Conservation (phyloP, 1,140 invertebrate species). For the Eriosoma lanigerum region DNA sequence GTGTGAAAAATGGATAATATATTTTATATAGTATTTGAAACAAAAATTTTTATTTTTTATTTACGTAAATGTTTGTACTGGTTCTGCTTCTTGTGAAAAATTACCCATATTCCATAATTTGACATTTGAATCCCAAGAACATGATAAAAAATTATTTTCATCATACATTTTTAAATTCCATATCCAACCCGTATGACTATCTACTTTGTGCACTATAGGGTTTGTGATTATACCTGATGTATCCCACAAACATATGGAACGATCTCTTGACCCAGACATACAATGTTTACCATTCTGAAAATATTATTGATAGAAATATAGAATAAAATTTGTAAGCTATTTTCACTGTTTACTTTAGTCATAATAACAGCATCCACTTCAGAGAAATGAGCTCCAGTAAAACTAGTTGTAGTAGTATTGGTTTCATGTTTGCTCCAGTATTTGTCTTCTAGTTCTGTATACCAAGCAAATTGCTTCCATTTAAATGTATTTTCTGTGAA, state of each 20-base stretch:
- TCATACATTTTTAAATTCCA: conserved; percentile 32
- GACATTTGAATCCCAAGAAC: conserved; percentile 41
- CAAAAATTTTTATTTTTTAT: neutral
- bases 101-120: conserved; percentile 33
- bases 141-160: conserved; percentile 33
- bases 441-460: conserved; percentile 17
- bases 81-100: neutral
- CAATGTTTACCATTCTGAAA: conserved; percentile 18
- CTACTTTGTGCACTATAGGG: conserved; percentile 5
- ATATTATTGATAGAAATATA: neutral
- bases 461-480: conserved; percentile 34
- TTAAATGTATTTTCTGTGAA: conserved; percentile 29
- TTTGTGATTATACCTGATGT: neutral
- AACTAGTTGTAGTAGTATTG: conserved; percentile 27
- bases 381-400: conserved; percentile 19
- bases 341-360: conserved; percentile 6
- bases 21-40: too few relatives aligned
- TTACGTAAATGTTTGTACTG: conserved; percentile 33
- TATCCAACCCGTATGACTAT: conserved; percentile 31
- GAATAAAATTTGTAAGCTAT: neutral
- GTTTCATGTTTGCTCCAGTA: conserved; percentile 36
- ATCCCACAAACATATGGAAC: conserved; percentile 36
- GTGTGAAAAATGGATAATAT: neutral
- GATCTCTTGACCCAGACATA: conserved; percentile 37
- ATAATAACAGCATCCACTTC: conserved; percentile 40